Percentiles rank a stretch among this genome's conserved stretches.
These are phyloP conservation scores for Poeciliopsis occidentalis DNA, from an alignment of 2,113 vertebrate genomes.

Conservation along the genomic window DNA sequence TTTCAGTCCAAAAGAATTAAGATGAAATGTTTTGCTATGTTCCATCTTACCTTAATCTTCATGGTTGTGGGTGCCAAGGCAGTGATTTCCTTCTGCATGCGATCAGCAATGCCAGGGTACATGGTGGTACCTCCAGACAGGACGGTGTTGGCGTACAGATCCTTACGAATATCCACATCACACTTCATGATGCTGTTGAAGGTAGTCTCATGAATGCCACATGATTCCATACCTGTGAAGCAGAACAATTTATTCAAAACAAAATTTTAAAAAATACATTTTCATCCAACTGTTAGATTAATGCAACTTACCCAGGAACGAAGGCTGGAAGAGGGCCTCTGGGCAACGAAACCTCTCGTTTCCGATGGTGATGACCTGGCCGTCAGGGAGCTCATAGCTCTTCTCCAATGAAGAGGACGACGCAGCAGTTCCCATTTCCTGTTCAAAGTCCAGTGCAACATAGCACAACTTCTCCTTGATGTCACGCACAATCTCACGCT, in stretches of 20 bases:
- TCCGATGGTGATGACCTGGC: constrained; percentile 97
- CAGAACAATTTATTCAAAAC: background rate
- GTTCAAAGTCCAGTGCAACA: constrained; percentile 96
- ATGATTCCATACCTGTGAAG: constrained; percentile 78
- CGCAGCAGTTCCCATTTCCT: constrained; percentile 96
- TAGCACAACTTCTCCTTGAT: constrained; percentile 99
- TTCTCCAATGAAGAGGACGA: constrained; percentile 95
- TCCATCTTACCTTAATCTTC: constrained; percentile 78
- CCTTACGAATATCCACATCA: constrained; percentile 82
- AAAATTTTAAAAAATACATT: background rate
- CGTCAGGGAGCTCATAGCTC: constrained; percentile 96
- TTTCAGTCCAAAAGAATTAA: too few relatives aligned
- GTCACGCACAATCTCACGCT: constrained; percentile 96
- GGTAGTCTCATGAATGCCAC: constrained; percentile 79
- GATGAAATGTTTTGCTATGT: background rate
- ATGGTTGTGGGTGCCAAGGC: constrained; percentile 79
- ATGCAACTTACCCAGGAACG: constrained; percentile 87
- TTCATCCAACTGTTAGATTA: rapidly evolving
- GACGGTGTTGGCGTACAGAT: constrained; percentile 79
- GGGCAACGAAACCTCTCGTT: constrained; percentile 97
- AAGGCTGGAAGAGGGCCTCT: constrained; percentile 95
- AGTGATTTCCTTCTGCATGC: constrained; percentile 83
- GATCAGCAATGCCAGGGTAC: constrained; percentile 79
- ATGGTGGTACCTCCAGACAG: constrained; percentile 79
- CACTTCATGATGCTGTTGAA: constrained; percentile 83